These are phyloP conservation scores for Cephus spinipes DNA, from an alignment of 2,888 invertebrate species.

Conservation along the genomic window DNA sequence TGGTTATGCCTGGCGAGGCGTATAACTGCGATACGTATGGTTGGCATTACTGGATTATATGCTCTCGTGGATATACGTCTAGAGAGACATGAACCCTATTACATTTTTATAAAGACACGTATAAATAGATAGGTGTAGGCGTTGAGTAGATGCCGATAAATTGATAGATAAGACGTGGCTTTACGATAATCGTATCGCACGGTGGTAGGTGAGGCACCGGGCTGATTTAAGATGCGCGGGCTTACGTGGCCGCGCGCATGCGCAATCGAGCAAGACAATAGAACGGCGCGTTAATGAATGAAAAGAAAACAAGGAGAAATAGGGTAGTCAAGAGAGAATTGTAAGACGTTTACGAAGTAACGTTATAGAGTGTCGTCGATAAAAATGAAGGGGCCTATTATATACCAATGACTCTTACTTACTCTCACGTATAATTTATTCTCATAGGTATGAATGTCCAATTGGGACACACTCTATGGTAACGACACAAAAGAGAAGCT, in stretches of 20 bases:
- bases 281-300: neutral
- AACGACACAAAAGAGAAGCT: neutral
- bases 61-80: neutral
- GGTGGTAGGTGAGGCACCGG: neutral
- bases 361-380: neutral
- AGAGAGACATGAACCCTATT: neutral
- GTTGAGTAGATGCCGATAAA: conserved; percentile 36
- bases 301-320: neutral
- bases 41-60: neutral
- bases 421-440: neutral
- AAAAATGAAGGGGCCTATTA: neutral
- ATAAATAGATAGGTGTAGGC: conserved; percentile 21
- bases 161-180: conserved; percentile 27
- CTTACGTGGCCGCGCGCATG: neutral
- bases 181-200: neutral
- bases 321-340: too few species aligned
- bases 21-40: neutral
- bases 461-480: neutral
- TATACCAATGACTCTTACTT: neutral
- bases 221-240: neutral
- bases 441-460: neutral
- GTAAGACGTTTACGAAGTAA: neutral
- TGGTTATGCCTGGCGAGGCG: neutral
- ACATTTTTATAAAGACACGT: conserved; percentile 8
- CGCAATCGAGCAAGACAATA: neutral